Evolutionary conservation across 1,140 invertebrate species (phyloP), one percentile per base, ranked within the genome.

Genomic region (Diploscapter pachys): DNA sequence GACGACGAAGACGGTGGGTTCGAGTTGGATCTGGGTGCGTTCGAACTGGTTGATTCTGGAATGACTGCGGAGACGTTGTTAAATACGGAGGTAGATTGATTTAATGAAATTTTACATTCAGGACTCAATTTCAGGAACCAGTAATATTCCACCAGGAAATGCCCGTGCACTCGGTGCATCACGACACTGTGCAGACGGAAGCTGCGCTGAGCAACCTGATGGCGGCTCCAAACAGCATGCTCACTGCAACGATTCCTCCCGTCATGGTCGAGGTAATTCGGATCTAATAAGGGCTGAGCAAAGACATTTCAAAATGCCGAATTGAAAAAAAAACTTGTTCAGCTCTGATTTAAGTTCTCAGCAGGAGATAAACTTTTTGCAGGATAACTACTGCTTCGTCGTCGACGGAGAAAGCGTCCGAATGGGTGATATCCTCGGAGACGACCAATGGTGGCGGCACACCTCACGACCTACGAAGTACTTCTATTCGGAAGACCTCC

Each of bases 401-500:
- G 80, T 81, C 4, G 83, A 84, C 65, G 84, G 82, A 57, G 84
- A 85, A 62, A 55, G 79, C 48, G 81, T 85, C 49, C 52, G 79
- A 61, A 83, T 83, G 80, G 81, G 72, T 53, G 84, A 85, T 68
- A 83, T 85, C 52, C 79, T 85, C 70, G 83, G 83, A 9, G 84
- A 85, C 67, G 82, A 86, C 64, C 84, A 85, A 49, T 85, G 81
- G 81, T 85, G 84, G 84, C 63, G 81, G 66, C 83, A 85, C 66
- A 85, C 83, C 6, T 81, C 80, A 48, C 63, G 82, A 48, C 82
- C 82, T 5, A 84, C 82, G n/a, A 85, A 85, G 73, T 80, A 77
- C 62, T 79, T 76, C 62, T 81, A 77, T 54, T 80, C 79, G 59
- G 79, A 83, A 55, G 82, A 84, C 71, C 53, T 84, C 75, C 70